Percentiles rank a stretch among this genome's conserved stretches.
phyloP scores from a whole-genome alignment of 2,113 vertebrate species.

The Mixornis gularis region DNA sequence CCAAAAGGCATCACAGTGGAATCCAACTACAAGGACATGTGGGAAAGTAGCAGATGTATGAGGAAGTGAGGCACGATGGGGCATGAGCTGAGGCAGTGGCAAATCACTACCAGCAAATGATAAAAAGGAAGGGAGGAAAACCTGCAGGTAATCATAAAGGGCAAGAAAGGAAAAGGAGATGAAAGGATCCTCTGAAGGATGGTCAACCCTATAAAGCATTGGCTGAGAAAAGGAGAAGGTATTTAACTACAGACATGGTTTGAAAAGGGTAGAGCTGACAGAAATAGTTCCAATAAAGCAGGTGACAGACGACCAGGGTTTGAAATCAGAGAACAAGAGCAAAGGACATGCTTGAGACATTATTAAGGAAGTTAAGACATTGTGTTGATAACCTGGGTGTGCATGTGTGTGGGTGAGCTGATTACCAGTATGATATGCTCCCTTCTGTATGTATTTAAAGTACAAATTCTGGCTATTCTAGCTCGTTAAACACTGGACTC shows the following conservation, averaged over 20 bases:
- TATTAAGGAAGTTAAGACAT: background rate
- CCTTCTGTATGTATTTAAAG: slow-evolving; percentile 1
- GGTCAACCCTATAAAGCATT: background rate
- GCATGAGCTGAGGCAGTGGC: background rate
- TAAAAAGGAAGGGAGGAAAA: background rate
- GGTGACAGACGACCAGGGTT: background rate
- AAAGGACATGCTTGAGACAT: slow-evolving; percentile 2
- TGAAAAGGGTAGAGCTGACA: background rate
- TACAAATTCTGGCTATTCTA: slow-evolving; percentile 33
- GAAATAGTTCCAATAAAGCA: background rate
- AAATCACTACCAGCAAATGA: background rate
- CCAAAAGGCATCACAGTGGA: background rate
- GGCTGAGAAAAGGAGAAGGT: background rate
- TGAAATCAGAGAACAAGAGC: background rate
- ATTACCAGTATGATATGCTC: background rate
- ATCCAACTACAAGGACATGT: background rate
- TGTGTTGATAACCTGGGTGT: background rate
- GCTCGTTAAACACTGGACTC: slow-evolving; percentile 6
- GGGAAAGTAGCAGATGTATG: background rate
- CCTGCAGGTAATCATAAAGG: background rate
- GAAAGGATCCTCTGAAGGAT: background rate
- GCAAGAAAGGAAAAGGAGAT: background rate
- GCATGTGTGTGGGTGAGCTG: background rate
- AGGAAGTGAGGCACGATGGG: background rate
- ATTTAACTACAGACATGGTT: background rate